phyloP scores from a whole-genome alignment of 2,113 vertebrate genomes.

The Galemys pyrenaicus region DNA sequence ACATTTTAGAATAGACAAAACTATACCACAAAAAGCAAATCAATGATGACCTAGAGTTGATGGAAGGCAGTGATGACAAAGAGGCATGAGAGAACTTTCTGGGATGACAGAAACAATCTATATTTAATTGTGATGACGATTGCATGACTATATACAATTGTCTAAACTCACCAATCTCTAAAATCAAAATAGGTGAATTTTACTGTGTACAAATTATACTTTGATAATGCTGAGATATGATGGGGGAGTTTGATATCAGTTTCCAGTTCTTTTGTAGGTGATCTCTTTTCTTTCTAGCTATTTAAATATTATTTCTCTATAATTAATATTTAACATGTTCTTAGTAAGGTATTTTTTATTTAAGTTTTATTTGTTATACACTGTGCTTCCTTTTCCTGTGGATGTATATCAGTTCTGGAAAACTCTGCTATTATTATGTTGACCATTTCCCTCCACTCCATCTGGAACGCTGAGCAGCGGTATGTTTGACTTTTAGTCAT shows the following conservation, averaged over 20 bases:
- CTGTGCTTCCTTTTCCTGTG: constrained; percentile 21
- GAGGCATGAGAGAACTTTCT: background rate
- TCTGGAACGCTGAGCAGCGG: background rate
- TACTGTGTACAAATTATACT: background rate
- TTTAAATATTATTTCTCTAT: background rate
- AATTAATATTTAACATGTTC: background rate
- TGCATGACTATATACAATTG: background rate
- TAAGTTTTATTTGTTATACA: background rate
- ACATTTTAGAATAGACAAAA: constrained; percentile 2
- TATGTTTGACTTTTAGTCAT: background rate
- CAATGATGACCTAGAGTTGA: background rate
- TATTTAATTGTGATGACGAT: background rate
- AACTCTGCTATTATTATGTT: constrained; percentile 19
- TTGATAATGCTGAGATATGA: background rate
- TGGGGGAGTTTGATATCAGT: background rate
- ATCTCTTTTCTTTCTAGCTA: background rate
- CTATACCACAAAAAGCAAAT: background rate
- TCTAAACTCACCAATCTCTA: background rate
- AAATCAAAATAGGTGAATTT: background rate
- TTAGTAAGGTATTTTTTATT: background rate
- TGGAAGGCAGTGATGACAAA: background rate
- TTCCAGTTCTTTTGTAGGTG: background rate
- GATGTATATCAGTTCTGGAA: background rate
- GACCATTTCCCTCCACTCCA: background rate
- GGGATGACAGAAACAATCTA: background rate